These are phyloP conservation scores for Phytoseiulus persimilis DNA, from an alignment of 2,888 invertebrate genomes.

Conservation along the genomic window DNA sequence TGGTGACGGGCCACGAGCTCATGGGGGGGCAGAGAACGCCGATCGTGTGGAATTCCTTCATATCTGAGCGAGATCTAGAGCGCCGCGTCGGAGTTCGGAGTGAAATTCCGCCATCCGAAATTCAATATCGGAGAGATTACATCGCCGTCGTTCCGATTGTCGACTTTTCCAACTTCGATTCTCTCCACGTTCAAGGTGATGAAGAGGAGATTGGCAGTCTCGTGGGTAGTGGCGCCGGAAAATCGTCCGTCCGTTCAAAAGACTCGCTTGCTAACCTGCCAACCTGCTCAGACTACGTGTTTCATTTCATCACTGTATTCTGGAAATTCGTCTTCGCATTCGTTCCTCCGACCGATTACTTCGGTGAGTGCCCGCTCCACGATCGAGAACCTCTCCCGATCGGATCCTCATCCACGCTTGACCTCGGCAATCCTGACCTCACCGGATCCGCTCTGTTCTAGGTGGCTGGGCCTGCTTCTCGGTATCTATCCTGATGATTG, in stretches of 20 bases:
- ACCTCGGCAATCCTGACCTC: background rate
- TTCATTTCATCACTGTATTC: constrained; percentile 90
- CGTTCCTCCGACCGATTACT: constrained; percentile 87
- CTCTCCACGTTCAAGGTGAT: constrained; percentile 43
- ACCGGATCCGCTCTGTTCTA: constrained; percentile 55
- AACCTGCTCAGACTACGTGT: constrained; percentile 80
- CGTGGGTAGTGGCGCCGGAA: constrained; percentile 54
- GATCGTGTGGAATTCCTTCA: too few species aligned
- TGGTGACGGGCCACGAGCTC: too few species aligned
- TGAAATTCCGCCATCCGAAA: background rate
- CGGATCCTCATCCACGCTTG: background rate
- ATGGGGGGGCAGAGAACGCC: too few species aligned
- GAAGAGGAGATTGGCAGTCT: constrained; percentile 53
- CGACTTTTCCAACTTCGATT: background rate
- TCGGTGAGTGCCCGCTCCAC: too few species aligned
- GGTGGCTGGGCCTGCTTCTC: constrained; percentile 92
- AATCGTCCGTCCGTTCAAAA: constrained; percentile 43
- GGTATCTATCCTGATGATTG: constrained; percentile 82
- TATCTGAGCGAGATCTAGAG: too few species aligned
- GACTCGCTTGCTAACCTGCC: constrained; percentile 57
- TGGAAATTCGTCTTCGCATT: constrained; percentile 98
- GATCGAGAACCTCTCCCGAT: background rate
- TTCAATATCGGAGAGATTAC: background rate
- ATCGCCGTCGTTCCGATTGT: background rate
- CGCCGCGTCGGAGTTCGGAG: too few species aligned